phyloP scores from a whole-genome alignment of 2,797 vertebrate species.

The Clamator glandarius region DNA sequence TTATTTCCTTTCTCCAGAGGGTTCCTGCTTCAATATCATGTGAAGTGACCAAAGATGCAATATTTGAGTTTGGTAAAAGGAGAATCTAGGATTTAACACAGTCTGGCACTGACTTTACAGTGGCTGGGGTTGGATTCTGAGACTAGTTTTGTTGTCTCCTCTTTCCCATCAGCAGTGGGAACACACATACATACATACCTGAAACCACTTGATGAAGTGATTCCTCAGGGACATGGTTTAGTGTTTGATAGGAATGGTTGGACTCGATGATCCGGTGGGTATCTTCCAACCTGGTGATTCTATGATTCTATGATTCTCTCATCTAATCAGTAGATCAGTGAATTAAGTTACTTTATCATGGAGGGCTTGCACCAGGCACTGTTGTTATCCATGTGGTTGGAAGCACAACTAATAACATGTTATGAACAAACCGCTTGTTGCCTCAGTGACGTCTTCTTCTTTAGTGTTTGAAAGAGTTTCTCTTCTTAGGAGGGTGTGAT shows the following conservation, averaged over 20 bases:
- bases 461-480: not conserved
- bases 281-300: no score
- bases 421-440: fast-evolving
- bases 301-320: no score
- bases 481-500: not conserved
- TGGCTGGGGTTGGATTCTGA: not conserved
- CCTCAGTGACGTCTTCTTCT: not conserved
- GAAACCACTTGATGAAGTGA: not conserved
- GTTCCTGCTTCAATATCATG: not conserved
- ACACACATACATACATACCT: not conserved
- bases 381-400: not conserved
- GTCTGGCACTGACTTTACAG: not conserved
- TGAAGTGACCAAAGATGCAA: no score
- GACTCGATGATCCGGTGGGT: no score
- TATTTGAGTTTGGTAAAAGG: not conserved
- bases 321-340: not conserved
- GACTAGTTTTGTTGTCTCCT: not conserved
- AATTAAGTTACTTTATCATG: not conserved
- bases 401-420: not conserved
- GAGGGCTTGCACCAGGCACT: not conserved
- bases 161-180: not conserved
- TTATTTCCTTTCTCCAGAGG: not conserved
- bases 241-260: no score
- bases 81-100: not conserved
- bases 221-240: no score